Evolutionary conservation across 2,888 invertebrate species (phyloP).

Genomic region (Epinotia brunnichana): DNA sequence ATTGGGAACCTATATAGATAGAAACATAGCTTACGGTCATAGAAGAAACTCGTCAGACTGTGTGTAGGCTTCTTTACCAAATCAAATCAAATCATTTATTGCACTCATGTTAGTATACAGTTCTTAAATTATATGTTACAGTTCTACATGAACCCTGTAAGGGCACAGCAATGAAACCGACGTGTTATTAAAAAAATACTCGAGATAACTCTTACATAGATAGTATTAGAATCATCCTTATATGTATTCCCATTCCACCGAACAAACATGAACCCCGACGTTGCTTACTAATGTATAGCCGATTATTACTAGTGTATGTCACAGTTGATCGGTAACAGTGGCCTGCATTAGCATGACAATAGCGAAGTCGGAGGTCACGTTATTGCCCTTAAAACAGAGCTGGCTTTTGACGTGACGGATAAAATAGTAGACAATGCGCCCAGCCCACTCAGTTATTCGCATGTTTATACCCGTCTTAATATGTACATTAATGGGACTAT

Average conservation of each 20-base stretch:
- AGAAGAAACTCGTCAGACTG: no score
- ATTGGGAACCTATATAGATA: no score
- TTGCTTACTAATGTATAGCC: background rate
- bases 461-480: conserved; percentile 67
- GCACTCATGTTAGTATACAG: no score
- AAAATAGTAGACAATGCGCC: conserved; percentile 70
- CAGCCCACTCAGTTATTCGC: conserved; percentile 70
- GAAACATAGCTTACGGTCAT: no score
- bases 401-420: conserved; percentile 57
- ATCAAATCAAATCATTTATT: no score
- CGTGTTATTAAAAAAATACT: background rate
- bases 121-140: no score
- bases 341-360: conserved; percentile 74
- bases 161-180: no score
- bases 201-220: background rate
- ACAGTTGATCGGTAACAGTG: conserved; percentile 55
- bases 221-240: background rate
- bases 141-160: no score
- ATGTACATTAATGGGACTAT: conserved; percentile 59
- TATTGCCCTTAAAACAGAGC: conserved; percentile 70
- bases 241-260: background rate
- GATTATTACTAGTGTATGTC: conserved; percentile 25
- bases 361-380: conserved; percentile 72
- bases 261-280: background rate
- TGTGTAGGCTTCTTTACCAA: no score